These are phyloP conservation scores for Sparidentex hasta DNA, from an alignment of 2,797 vertebrate genomes.

Conservation along the genomic window DNA sequence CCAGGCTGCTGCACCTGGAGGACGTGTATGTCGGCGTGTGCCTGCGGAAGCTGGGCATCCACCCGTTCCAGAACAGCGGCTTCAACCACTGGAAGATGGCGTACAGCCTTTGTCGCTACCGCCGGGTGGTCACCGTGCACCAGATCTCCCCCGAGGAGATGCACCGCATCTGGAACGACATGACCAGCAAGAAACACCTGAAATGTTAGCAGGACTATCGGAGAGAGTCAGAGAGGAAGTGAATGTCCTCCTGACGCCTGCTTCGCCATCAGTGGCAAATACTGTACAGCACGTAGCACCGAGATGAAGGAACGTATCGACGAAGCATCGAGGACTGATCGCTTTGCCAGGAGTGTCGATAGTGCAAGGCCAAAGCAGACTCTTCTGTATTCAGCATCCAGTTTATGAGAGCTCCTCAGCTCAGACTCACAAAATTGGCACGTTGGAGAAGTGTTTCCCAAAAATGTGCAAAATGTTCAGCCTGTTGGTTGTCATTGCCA, in stretches of 20 bases:
- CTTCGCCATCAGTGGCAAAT: conserved; percentile 24
- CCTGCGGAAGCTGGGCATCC: conserved; percentile 95
- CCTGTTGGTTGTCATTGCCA: conserved; percentile 28
- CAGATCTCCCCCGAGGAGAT: conserved; percentile 99
- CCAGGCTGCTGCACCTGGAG: conserved; percentile 96
- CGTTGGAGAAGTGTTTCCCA: conserved; percentile 24
- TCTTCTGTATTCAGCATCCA: conserved; percentile 24
- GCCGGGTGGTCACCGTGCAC: conserved; percentile 96
- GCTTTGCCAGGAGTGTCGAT: conserved; percentile 42
- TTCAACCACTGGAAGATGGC: conserved; percentile 99
- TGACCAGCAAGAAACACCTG: conserved; percentile 99
- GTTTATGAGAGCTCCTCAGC: conserved; percentile 29
- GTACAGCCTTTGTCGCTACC: conserved; percentile 97
- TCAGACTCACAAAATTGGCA: conserved; percentile 34
- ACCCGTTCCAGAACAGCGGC: conserved; percentile 98
- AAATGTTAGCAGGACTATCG: conserved; percentile 88
- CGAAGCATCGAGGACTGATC: conserved; percentile 7
- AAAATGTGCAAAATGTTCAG: conserved; percentile 29
- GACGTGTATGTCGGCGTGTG: conserved; percentile 98
- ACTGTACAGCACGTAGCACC: conserved; percentile 33
- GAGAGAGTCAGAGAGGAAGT: background rate
- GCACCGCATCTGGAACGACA: conserved; percentile 99
- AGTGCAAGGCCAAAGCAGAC: conserved; percentile 53
- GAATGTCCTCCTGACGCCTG: background rate
- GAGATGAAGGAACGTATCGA: conserved; percentile 32